Evolutionary conservation across 2,113 vertebrate genomes (phyloP).

Genomic region (Rhagologus leucostigma): DNA sequence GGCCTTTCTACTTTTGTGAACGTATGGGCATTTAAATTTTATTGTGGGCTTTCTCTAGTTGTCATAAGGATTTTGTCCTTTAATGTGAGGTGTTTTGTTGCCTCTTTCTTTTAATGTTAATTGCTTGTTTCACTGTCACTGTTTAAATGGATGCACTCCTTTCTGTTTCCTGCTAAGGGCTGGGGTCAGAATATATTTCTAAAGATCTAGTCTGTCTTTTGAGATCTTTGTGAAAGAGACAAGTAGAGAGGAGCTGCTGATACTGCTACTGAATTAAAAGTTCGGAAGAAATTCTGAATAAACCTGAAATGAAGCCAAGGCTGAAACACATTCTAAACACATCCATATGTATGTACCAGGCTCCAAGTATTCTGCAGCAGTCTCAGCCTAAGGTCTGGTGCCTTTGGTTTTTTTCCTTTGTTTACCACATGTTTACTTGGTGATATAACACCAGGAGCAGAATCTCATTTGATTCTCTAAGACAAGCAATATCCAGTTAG

Average conservation of each 20-base stretch:
- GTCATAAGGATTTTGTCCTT: conserved; percentile 45
- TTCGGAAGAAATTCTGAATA: conserved; percentile 34
- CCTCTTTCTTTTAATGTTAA: conserved; percentile 59
- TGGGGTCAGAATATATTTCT: conserved; percentile 38
- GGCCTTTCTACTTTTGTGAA: neutral
- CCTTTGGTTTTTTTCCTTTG: neutral
- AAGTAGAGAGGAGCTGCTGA: conserved; percentile 22
- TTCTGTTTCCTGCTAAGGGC: conserved; percentile 2
- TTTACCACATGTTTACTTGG: conserved; percentile 20
- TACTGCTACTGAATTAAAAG: conserved; percentile 36
- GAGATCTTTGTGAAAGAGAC: conserved; percentile 35
- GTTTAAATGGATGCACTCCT: conserved; percentile 45
- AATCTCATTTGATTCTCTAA: conserved; percentile 19
- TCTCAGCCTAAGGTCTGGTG: conserved; percentile 4
- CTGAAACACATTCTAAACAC: conserved; percentile 28
- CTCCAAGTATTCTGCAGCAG: neutral
- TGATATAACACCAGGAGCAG: neutral
- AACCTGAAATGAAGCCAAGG: conserved; percentile 27
- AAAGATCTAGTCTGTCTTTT: conserved; percentile 24
- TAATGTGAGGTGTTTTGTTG: neutral
- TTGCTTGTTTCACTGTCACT: conserved; percentile 53
- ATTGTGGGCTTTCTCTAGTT: neutral
- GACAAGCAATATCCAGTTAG: conserved; percentile 8
- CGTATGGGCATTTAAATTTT: conserved; percentile 6
- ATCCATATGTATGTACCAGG: conserved; percentile 27